These are phyloP conservation scores for Dendrocincla fuliginosa DNA, from an alignment of 2,797 vertebrate genomes.

Conservation along the genomic window DNA sequence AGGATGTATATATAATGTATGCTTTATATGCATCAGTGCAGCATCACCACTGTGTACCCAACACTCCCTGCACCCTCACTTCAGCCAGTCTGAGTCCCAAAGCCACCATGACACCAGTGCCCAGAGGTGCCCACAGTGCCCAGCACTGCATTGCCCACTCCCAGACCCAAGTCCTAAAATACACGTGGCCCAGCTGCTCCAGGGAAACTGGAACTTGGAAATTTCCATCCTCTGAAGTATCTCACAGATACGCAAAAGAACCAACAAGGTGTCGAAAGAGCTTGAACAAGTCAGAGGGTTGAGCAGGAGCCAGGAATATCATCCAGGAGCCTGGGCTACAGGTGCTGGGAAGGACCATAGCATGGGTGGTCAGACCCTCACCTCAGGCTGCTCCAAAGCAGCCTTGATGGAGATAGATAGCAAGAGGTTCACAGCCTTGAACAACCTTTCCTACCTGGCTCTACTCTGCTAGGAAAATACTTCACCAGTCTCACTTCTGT, in stretches of 20 bases:
- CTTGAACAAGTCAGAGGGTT: neutral
- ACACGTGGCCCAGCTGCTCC: neutral
- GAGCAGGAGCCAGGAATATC: neutral
- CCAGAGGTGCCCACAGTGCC: neutral
- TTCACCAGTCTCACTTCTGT: neutral
- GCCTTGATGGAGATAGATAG: neutral
- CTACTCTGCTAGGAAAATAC: neutral
- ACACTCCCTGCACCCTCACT: accelerated
- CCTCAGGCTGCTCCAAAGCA: neutral
- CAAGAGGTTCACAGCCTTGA: neutral
- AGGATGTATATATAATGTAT: neutral
- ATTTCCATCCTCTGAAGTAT: conserved; percentile 15
- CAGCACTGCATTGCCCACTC: neutral
- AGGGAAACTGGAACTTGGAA: neutral
- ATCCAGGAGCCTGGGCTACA: neutral
- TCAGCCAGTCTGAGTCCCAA: neutral
- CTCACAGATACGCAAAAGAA: neutral
- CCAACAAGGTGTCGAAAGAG: neutral
- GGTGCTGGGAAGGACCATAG: neutral
- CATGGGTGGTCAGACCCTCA: neutral
- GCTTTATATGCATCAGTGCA: neutral
- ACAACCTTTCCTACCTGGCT: neutral
- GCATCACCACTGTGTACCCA: accelerated
- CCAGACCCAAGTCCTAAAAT: neutral
- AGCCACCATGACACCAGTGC: neutral